A percentile compares a stretch with the other conserved stretches of the same genome.
Evolutionary conservation across 1,140 invertebrate genomes (phyloP).

Genomic region (Papilio dardanus): DNA sequence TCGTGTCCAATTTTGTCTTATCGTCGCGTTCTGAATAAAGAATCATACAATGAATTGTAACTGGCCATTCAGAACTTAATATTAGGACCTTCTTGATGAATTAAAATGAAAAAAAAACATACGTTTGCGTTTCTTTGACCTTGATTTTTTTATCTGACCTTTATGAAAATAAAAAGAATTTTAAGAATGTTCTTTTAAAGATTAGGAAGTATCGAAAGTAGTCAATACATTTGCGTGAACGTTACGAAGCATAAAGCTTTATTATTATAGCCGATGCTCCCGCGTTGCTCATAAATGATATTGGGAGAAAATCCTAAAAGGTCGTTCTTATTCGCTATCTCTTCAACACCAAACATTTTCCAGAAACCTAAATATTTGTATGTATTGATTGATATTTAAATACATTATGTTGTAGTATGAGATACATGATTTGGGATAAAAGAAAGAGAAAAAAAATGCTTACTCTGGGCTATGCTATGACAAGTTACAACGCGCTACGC

Average conservation of each 20-base stretch:
- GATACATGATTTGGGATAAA: no score
- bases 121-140: no score
- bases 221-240: slow-evolving; percentile 23
- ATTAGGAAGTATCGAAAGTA: not conserved
- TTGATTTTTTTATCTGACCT: no score
- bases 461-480: no score
- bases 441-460: no score
- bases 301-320: slow-evolving; percentile 31
- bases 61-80: not conserved
- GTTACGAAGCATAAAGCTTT: slow-evolving; percentile 17
- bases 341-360: not conserved
- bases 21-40: not conserved
- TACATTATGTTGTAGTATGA: no score
- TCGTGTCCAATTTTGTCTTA: slow-evolving; percentile 4
- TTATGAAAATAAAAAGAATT: no score
- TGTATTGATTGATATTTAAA: not conserved
- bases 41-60: not conserved
- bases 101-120: not conserved
- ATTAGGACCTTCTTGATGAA: not conserved
- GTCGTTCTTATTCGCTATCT: not conserved
- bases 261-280: slow-evolving; percentile 25
- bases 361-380: not conserved
- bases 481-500: no score
- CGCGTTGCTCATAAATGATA: slow-evolving; percentile 23
- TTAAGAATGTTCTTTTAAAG: not conserved